These are phyloP conservation scores for Caenorhabditis auriculariae DNA, from an alignment of 2,888 invertebrate species.

Conservation along the genomic window DNA sequence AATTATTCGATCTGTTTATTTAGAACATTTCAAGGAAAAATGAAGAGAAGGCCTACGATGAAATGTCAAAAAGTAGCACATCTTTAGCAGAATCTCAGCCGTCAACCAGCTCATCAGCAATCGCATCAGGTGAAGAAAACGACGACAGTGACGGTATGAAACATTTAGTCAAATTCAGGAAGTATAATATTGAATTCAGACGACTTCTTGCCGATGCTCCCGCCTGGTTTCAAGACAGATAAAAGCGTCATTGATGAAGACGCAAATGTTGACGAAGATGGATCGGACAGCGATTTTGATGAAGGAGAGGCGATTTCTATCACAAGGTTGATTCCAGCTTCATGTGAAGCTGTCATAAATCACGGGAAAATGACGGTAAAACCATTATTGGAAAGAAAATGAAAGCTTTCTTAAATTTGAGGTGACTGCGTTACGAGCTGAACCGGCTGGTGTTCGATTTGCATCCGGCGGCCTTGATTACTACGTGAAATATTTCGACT, in stretches of 20 bases:
- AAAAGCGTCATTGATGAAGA: conserved; percentile 19
- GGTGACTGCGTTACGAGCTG: conserved; percentile 81
- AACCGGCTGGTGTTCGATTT: conserved; percentile 88
- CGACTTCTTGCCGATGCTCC: conserved; percentile 54
- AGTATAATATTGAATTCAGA: conserved; percentile 24
- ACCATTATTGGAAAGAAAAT: background rate
- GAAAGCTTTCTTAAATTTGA: conserved; percentile 6
- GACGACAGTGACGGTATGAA: conserved; percentile 33
- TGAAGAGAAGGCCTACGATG: conserved; percentile 8
- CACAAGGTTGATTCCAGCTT: conserved; percentile 66
- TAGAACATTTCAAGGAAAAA: conserved; percentile 24
- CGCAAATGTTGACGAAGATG: conserved; percentile 48
- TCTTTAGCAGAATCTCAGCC: conserved; percentile 10
- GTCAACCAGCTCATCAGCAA: conserved; percentile 11
- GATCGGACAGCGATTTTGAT: conserved; percentile 58
- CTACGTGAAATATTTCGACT: conserved; percentile 90
- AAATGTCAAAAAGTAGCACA: background rate
- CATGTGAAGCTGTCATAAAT: conserved; percentile 75
- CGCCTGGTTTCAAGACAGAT: conserved; percentile 54
- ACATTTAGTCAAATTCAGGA: too few relatives aligned
- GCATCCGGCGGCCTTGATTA: conserved; percentile 92
- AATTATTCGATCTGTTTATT: background rate
- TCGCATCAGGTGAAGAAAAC: conserved; percentile 14
- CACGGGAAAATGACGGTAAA: conserved; percentile 72
- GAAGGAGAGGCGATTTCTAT: conserved; percentile 61